Evolutionary conservation across 2,797 vertebrate genomes (phyloP), one percentile per base, ranked within the genome.

Genomic region (Eleutherodactylus coqui): DNA sequence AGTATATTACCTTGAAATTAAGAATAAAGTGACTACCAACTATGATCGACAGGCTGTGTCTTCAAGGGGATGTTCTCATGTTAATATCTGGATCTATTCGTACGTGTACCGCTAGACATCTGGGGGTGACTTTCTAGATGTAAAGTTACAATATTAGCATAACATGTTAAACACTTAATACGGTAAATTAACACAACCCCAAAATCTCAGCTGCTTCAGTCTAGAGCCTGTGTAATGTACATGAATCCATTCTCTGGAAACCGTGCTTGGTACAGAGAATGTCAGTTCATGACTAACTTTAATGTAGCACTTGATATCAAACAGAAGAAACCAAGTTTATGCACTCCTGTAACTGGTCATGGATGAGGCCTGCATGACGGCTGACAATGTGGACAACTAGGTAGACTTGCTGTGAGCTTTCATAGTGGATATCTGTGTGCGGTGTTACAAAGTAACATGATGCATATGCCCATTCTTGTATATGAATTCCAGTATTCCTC

Each of bases 1-100:
- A 78, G 7, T 27, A 41, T 24, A 14, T 73, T 34, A 51, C 47
- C 11, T 51, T 53, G 27, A 32, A 51, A 76, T 32, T 41, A 78
- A 53, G 53, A n/a, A 58, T 41, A 78, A 78, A 78, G 60, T 41
- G 53, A 78, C 47, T 75, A 41, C 36, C 36, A 41, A 70, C 67
- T 70, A 36, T 69, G 64, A 38, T n/a, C 34, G 3, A n/a, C 21
- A 10, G 45, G 70, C 45, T 43, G 69, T 43, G 69, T 43, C 41
- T 72, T 72, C 69, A 13, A n/a, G 41, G 70, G 70, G 24, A 27
- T 73, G 24, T 14, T 73, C 24, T 27, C 5, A 27, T 13, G n/a
- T 45, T 72, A 72, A 72, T 10, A n/a, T 73, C 9, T 45, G 45
- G 24, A 73, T 5, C 70, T 4, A 27, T 9, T 69, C 3, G 19